These are phyloP conservation scores for Fukomys damarensis DNA, from an alignment of 2,113 vertebrate species.

Conservation along the genomic window DNA sequence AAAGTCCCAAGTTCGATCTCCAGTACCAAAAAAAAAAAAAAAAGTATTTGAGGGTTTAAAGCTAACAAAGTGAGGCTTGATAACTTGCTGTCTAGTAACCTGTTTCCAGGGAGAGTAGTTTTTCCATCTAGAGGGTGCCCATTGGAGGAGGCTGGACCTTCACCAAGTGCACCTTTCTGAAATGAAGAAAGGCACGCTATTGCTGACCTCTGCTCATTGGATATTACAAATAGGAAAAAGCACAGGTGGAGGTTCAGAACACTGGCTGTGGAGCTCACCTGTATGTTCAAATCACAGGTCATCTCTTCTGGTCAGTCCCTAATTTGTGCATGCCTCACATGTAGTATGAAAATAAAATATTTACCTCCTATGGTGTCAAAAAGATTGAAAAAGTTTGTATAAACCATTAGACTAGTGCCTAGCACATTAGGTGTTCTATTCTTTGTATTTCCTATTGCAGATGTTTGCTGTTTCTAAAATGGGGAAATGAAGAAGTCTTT, in stretches of 20 bases:
- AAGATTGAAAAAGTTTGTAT: background rate
- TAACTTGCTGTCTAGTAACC: background rate
- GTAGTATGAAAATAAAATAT: background rate
- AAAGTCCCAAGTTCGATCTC: too few species aligned
- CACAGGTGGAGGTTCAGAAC: background rate
- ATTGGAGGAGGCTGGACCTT: background rate
- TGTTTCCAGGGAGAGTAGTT: background rate
- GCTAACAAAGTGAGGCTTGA: background rate
- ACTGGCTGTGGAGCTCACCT: background rate
- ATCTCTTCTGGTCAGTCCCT: background rate
- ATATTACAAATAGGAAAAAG: background rate
- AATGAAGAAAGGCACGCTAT: background rate
- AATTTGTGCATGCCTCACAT: background rate
- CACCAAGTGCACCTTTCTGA: background rate
- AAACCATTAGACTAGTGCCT: background rate
- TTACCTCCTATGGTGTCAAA: background rate
- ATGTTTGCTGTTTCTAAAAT: background rate
- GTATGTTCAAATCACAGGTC: background rate
- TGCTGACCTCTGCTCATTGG: background rate
- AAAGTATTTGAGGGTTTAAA: background rate
- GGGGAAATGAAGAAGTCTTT: conserved; percentile 23
- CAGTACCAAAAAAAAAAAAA: background rate
- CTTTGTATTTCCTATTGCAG: background rate
- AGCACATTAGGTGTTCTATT: background rate
- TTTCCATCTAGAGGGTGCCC: background rate